These are phyloP conservation scores for Halcyon malimbica DNA, from an alignment of 2,113 vertebrate species.

Conservation along the genomic window DNA sequence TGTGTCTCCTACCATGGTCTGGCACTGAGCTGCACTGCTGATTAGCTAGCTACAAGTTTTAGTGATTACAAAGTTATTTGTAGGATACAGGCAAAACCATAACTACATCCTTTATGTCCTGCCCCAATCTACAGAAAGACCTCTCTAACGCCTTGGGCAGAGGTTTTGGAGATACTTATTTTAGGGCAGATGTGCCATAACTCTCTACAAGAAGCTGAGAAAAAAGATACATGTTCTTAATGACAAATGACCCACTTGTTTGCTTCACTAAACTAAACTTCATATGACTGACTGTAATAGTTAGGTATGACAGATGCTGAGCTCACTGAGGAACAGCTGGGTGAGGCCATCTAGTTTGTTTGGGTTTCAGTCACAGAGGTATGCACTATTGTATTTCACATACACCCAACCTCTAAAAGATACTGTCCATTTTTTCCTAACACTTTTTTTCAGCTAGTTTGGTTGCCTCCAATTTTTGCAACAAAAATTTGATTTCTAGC, in stretches of 20 bases:
- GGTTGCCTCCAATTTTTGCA: not conserved
- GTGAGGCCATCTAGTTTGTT: not conserved
- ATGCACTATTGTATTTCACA: not conserved
- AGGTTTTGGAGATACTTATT: not conserved
- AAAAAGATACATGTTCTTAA: not conserved
- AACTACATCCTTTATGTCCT: not conserved
- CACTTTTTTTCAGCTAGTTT: not conserved
- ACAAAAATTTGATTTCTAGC: not conserved
- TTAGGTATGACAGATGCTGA: not conserved
- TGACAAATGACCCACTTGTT: not conserved
- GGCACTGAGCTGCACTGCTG: not conserved
- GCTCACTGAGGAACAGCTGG: not conserved
- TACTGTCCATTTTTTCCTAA: not conserved
- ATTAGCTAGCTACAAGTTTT: not conserved
- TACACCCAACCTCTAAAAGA: not conserved
- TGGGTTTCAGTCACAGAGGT: not conserved
- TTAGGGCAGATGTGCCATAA: not conserved
- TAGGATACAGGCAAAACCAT: not conserved
- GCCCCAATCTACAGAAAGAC: not conserved
- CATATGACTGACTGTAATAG: not conserved
- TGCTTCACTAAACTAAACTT: not conserved
- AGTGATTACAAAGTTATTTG: not conserved
- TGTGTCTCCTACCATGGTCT: not conserved
- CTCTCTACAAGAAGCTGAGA: not conserved
- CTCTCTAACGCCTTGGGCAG: not conserved